Percentiles rank a stretch among this genome's conserved stretches.
Conservation (phyloP, 2,113 vertebrate species). For the Gopherus evgoodei region DNA sequence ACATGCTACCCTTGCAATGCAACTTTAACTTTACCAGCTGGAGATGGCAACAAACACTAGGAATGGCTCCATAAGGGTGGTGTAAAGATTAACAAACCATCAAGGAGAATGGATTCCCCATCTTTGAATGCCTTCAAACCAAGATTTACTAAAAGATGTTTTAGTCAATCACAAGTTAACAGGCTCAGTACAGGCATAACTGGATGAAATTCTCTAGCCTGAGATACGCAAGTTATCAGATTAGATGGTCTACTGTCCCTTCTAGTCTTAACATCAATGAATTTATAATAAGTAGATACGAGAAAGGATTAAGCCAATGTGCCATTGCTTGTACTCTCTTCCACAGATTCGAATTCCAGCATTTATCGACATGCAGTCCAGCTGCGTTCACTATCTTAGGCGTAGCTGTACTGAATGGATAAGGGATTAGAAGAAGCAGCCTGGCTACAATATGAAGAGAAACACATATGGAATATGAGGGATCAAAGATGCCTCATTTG, state of each 20-base stretch:
- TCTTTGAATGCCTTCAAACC: not conserved
- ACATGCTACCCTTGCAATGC: not conserved
- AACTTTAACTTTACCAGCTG: not conserved
- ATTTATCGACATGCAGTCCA: not conserved
- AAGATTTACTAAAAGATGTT: not conserved
- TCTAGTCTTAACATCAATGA: not conserved
- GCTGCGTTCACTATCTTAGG: not conserved
- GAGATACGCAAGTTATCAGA: not conserved
- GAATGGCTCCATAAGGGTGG: not conserved
- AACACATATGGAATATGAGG: not conserved
- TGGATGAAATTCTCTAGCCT: not conserved
- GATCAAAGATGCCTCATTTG: not conserved
- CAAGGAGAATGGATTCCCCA: not conserved
- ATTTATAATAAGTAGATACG: not conserved
- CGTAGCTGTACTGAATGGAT: not conserved
- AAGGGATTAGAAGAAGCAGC: not conserved
- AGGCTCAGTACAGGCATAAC: not conserved
- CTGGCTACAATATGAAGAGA: not conserved
- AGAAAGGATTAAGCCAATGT: not conserved
- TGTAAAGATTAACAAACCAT: not conserved
- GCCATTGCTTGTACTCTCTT: not conserved
- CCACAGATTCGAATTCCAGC: not conserved
- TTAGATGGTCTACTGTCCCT: not conserved
- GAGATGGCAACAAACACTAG: not conserved
- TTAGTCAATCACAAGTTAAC: not conserved